Base-by-base conservation (phyloP, 2,888 invertebrate genomes). In the Drosophila longiperda region DNA sequence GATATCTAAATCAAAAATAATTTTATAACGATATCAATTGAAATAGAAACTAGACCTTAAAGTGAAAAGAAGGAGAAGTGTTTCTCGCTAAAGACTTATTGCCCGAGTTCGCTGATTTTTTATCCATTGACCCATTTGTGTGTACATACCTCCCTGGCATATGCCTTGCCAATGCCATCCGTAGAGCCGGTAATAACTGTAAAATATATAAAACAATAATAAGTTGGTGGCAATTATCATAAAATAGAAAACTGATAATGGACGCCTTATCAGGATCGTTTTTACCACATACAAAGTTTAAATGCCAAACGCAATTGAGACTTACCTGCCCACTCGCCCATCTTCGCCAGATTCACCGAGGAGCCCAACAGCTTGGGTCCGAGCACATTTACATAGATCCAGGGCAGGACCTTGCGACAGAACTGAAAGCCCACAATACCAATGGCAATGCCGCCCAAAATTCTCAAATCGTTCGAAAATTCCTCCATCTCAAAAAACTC, bases 101-200 rank as follows among this genome's bases (percentile, higher is more conserved):
- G 5, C 7, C 11, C 7, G 20, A 45, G 17, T 11, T 58, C 33
- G 34, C 12, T 55, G 26, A n/a, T 29, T 15, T 9, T 40, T 15
- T 9, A 5, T n/a, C 12, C 38, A 26, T 40, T n/a, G 12, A n/a
- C 26, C 34, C 54, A 26, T 12, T 26, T 55, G 17, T 26, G 54
- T 38, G 29, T 70, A 88, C 92, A 89, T 93, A 95, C 95, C 91
- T 95, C 95, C 91, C 95, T 95, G 0, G 97, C 97, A 90, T 97
- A 98, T 26, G 97, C 96, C 92, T 97, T 97, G 75, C 98, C 98
- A 74, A 98, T 96, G 5, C 98, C 98, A 94, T 98, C 98, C 0
- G 98, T 98, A 17, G 96, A 95, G 15, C 98, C 98, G 20, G 98
- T 98, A 17, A 98, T 94, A 85, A 98, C 97, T 97, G 94, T 53